Evolutionary conservation across 2,888 invertebrate genomes (phyloP).

Genomic region (Cataglyphis albicans): DNA sequence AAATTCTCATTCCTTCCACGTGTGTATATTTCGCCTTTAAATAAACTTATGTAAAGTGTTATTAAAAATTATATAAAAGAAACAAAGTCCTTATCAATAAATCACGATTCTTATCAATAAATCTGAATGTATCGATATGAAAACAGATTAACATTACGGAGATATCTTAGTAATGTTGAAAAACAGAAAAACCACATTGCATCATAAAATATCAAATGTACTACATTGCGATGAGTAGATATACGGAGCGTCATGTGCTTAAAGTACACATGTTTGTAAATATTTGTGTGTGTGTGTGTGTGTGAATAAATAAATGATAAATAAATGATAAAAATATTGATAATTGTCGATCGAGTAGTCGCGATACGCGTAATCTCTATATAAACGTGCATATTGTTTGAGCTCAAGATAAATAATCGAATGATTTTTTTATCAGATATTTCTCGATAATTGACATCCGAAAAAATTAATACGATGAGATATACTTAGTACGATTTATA

Average conservation of each 20-base stretch:
- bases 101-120: slow-evolving; percentile 28
- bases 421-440: background rate
- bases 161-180: background rate
- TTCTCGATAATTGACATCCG: background rate
- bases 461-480: background rate
- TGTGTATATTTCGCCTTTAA: background rate
- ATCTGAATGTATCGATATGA: background rate
- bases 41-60: background rate
- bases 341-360: too few species aligned
- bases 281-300: background rate
- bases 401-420: background rate
- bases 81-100: background rate
- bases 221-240: background rate
- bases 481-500: background rate
- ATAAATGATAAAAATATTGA: background rate
- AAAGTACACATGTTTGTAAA: background rate
- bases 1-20: background rate
- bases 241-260: background rate
- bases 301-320: background rate
- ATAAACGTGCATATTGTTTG: background rate
- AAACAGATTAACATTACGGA: background rate
- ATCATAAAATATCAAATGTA: background rate
- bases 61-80: background rate
- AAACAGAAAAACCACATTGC: background rate
- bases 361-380: background rate